Evolutionary conservation across 1,140 invertebrate species (phyloP).

Genomic region (Musca vetustissima): DNA sequence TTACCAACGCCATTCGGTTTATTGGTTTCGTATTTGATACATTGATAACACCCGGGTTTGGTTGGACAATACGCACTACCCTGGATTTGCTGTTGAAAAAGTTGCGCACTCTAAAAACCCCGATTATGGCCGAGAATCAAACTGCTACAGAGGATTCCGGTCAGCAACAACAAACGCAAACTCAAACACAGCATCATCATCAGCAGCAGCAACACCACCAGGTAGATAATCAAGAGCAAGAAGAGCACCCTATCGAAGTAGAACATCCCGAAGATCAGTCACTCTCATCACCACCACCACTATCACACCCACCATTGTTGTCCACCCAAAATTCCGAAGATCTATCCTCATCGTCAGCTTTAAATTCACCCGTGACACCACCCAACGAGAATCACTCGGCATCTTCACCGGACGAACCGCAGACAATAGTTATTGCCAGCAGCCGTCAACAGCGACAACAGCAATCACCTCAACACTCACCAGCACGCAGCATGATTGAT

Average conservation of each 20-base stretch:
- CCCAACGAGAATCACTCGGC: constrained; percentile 40
- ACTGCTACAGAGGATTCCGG: constrained; percentile 54
- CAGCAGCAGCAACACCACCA: constrained; percentile 38
- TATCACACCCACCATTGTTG: constrained; percentile 1
- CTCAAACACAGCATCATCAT: constrained; percentile 41
- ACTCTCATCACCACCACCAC: neutral
- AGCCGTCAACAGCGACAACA: constrained; percentile 28
- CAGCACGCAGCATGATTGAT: constrained; percentile 41
- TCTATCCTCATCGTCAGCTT: constrained; percentile 11
- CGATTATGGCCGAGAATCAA: constrained; percentile 57
- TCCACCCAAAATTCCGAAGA: constrained; percentile 8
- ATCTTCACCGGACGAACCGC: constrained; percentile 48
- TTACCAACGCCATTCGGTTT: too few species aligned
- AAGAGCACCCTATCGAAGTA: constrained; percentile 24
- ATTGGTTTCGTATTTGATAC: too few species aligned
- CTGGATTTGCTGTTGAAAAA: constrained; percentile 56
- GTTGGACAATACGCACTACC: constrained; percentile 40
- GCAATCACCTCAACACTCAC: constrained; percentile 29
- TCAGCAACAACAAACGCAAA: constrained; percentile 47
- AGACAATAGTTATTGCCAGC: constrained; percentile 37
- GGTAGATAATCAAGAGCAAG: constrained; percentile 25
- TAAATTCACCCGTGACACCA: constrained; percentile 29
- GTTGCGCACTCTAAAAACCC: constrained; percentile 53
- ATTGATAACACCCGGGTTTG: neutral
- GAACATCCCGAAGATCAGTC: neutral